These are phyloP conservation scores for Tenthredo mesomela DNA, from an alignment of 2,888 invertebrate genomes.

Conservation along the genomic window DNA sequence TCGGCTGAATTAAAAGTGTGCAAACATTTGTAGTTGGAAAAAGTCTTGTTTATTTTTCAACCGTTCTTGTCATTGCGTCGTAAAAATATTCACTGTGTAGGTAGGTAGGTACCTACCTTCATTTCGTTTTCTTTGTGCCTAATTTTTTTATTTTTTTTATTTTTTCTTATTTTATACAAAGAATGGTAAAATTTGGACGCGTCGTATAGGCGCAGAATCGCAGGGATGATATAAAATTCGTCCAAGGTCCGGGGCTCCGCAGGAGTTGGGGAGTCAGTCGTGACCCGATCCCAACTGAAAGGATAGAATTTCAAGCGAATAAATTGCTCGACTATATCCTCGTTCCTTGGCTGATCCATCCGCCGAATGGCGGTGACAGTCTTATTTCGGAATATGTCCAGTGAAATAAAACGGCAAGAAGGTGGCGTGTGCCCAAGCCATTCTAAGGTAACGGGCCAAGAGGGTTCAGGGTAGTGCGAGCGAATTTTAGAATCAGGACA, in stretches of 20 bases:
- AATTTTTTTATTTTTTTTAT: neutral
- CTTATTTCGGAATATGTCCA: conserved; percentile 53
- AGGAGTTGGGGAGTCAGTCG: conserved; percentile 21
- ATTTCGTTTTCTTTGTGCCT: no score
- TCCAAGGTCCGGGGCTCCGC: neutral
- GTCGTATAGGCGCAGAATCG: neutral
- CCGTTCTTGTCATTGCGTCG: neutral
- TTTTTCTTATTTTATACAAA: neutral
- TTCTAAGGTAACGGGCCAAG: neutral
- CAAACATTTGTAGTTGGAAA: neutral
- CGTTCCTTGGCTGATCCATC: conserved; percentile 20
- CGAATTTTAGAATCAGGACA: conserved; percentile 43
- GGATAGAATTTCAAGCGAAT: conserved; percentile 55
- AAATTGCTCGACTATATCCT: conserved; percentile 49
- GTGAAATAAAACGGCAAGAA: conserved; percentile 51
- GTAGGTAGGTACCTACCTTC: no score
- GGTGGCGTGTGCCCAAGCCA: neutral
- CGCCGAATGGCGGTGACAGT: conserved; percentile 46
- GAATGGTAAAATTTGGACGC: neutral
- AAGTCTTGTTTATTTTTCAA: neutral
- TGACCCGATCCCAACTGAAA: conserved; percentile 49
- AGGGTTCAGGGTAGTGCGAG: neutral
- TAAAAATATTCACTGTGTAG: neutral
- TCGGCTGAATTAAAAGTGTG: neutral
- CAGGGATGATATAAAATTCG: conserved; percentile 39